Base-by-base conservation (phyloP, 2,888 invertebrate species). In the Cheiracanthium punctorium region DNA sequence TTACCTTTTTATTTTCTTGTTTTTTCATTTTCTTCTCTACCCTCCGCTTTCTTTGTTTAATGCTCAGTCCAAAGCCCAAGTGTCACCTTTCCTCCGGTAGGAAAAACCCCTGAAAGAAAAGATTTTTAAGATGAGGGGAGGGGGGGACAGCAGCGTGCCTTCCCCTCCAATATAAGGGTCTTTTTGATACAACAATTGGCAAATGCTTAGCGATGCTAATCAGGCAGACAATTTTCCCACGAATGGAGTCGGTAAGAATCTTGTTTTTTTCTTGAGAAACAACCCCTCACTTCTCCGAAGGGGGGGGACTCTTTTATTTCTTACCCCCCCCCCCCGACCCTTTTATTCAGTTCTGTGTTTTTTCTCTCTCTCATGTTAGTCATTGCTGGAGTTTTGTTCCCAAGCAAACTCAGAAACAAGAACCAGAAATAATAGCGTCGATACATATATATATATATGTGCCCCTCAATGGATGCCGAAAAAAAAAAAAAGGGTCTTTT, bases 381-480 rank as follows among this genome's bases (percentile, higher is more conserved):
- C 82, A 82, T 82, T 82, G 82, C 48, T 33, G 20, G 29, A 82
- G 76, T 77, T 77, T 82, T 82, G 82, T 82, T 82, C 82, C 82
- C 82, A 76, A 82, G 71, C 71, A 24, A n/a, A 28, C 73, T 29
- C 74, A 76, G 76, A 82, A 82, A 82, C 82, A 82, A 82, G 82
- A 75, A 75, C 30, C 29, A 80, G 52, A 82, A 82, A 82, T 82
- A 82, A 82, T 82, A 71, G 33, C 77, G 77, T 73, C 65, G 82
- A 82, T 82, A 77, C 82, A 73, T 82, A 82, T 82, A 82, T 82
- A 77, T 77, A 73, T 82, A 82, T 82, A 82, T 74, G 74, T 69
- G 74, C 69, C 58, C 37, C 48, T 41, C 72, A 65, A 52, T 69
- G 69, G 37, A 71, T n/a, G n/a, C n/a, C n/a, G 17, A 43, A 71